Percentiles rank a stretch among this genome's conserved stretches.
Evolutionary conservation across 2,888 invertebrate genomes (phyloP).

Genomic region (Clusia tigrina): DNA sequence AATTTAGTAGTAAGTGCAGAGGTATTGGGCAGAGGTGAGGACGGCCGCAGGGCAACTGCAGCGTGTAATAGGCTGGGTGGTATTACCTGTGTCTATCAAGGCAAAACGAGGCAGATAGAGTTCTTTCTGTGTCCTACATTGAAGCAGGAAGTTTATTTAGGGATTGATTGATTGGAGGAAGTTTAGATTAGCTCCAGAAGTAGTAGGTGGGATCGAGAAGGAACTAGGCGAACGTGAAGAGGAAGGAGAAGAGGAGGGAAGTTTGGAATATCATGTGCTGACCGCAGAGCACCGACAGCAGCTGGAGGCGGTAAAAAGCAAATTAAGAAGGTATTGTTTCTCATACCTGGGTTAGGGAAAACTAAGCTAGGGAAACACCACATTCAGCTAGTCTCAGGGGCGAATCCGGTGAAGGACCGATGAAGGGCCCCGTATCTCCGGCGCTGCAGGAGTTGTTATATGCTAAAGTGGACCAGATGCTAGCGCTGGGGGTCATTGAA

Average conservation of each 20-base stretch:
- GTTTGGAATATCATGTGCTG: not conserved
- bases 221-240: not conserved
- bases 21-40: not conserved
- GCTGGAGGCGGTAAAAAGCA: not conserved
- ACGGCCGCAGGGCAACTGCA: too few relatives aligned
- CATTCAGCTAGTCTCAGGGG: not conserved
- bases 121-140: not conserved
- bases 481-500: constrained; percentile 14
- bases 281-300: not conserved
- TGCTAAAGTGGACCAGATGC: not conserved
- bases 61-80: not conserved
- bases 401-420: not conserved
- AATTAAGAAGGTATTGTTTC: not conserved
- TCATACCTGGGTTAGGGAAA: not conserved
- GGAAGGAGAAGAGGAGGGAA: too few relatives aligned
- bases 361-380: not conserved
- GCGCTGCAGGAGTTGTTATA: constrained; percentile 1
- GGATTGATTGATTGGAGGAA: not conserved
- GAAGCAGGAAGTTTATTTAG: not conserved
- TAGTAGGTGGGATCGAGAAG: not conserved
- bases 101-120: not conserved
- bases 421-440: not conserved
- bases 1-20: not conserved
- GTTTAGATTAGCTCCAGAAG: not conserved
- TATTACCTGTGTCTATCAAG: not conserved